These are phyloP conservation scores for Prenolepis imparis DNA, from an alignment of 2,888 invertebrate genomes.

Conservation along the genomic window DNA sequence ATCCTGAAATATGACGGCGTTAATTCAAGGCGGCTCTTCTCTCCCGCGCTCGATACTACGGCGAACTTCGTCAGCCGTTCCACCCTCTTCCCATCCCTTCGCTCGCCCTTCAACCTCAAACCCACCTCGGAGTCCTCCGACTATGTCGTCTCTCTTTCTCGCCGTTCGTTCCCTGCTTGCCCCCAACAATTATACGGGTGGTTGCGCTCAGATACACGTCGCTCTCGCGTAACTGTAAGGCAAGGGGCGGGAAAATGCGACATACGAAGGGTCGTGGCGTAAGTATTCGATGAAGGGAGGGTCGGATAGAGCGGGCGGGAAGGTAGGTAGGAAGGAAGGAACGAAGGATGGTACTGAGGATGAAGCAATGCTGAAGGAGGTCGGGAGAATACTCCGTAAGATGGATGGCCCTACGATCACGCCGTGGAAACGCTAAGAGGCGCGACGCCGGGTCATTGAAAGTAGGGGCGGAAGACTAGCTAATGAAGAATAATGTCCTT, in stretches of 20 bases:
- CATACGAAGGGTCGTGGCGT: conserved; percentile 68
- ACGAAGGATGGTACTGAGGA: conserved; percentile 50
- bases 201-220: conserved; percentile 84
- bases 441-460: conserved; percentile 85
- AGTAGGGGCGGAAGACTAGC: conserved; percentile 76
- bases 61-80: conserved; percentile 81
- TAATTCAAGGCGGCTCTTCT: conserved; percentile 83
- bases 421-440: conserved; percentile 83
- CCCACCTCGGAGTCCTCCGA: conserved; percentile 52
- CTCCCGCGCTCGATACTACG: conserved; percentile 78
- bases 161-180: conserved; percentile 65
- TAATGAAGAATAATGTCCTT: conserved; percentile 84
- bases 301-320: conserved; percentile 47
- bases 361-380: conserved; percentile 59
- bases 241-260: conserved; percentile 76
- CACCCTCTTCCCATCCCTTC: conserved; percentile 73
- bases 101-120: conserved; percentile 77
- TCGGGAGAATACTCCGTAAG: conserved; percentile 76
- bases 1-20: conserved; percentile 85
- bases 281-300: conserved; percentile 48
- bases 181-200: conserved; percentile 85
- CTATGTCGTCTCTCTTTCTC: conserved; percentile 63
- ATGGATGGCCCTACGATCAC: conserved; percentile 82
- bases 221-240: conserved; percentile 84
- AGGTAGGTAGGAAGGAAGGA: conserved; percentile 59